Base-by-base conservation (phyloP, 2,113 vertebrate species). In the Lethenteron reissneri region DNA sequence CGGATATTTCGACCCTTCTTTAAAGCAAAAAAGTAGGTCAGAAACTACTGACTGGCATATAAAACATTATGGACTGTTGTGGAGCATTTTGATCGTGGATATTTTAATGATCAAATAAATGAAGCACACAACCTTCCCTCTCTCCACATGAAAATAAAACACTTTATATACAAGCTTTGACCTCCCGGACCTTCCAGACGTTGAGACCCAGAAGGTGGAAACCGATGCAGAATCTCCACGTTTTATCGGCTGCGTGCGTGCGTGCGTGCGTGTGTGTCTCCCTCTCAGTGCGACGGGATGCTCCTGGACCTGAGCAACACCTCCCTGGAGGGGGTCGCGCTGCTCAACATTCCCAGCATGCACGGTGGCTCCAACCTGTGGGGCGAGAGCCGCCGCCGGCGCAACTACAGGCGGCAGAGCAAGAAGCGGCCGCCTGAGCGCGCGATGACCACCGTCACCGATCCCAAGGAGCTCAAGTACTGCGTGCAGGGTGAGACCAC, bases 311-410 rank as follows among this genome's bases (percentile, higher is more conserved):
- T 95, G 75, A 84, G 82, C 64, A 73, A 62, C 73, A 69, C 80
- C 8, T 82, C 86, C 10, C 78, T 92, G 73, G 86, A 86, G 73
- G 87, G 88, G 71, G 80, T 86, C 57, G 83, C 90, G 8, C 79
- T 95, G 14, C 84, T 95, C 72, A 95, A 95, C 79, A 95, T 94
- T 81, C 89, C 90, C 75, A 95, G 90, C 81, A 92, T 83, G 73
- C 87, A 95, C 0, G 90, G 90, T 0, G 90, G 90, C 72, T 94
- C 90, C 75, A 95, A 94, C 78, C 83, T 94, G 57, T 95, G 90
- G 90, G 90, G 90, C 1, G 89, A 92, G 68, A 85, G 85, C 69
- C 94, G 90, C 80, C 90, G 81, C 79, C 86, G 88, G 77, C 82
- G 87, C 0, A 78, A 83, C 75, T 86, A 92, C 80, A 90, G 78